phyloP scores from a whole-genome alignment of 1,140 invertebrate genomes.

The Lasioglossum baleicum region DNA sequence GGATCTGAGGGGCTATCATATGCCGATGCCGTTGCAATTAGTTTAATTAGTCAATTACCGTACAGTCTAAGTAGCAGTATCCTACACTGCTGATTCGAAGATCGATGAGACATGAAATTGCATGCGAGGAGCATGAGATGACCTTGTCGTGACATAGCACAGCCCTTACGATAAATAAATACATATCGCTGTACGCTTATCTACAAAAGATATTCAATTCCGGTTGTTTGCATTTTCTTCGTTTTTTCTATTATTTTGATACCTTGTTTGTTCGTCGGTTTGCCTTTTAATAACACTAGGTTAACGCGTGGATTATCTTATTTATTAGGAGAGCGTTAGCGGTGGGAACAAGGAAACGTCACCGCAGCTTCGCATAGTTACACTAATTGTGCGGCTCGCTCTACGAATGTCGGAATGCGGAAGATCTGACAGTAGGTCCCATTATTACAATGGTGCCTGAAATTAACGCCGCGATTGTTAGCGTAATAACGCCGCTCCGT shows the following conservation, averaged over 20 bases:
- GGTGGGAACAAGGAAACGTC: not conserved
- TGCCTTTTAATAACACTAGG: not conserved
- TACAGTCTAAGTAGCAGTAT: not conserved
- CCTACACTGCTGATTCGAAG: too few relatives aligned
- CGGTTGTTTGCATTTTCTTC: not conserved
- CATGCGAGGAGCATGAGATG: not conserved
- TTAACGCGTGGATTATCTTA: not conserved
- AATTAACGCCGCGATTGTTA: conserved; percentile 3
- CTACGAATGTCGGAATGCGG: too few relatives aligned
- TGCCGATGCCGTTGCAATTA: not conserved
- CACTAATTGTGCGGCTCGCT: conserved; percentile 20
- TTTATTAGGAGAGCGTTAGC: not conserved
- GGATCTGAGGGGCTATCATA: not conserved
- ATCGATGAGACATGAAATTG: not conserved
- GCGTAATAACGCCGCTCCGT: not conserved
- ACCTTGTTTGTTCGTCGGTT: not conserved
- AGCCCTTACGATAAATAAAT: not conserved
- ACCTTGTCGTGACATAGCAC: not conserved
- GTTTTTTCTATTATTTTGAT: too few relatives aligned
- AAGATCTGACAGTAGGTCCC: not conserved
- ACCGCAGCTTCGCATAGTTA: not conserved
- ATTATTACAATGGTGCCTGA: conserved; percentile 8
- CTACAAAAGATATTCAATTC: not conserved
- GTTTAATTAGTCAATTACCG: not conserved
- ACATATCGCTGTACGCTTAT: not conserved